These are phyloP conservation scores for Taurulus bubalis DNA, from an alignment of 2,113 vertebrate species.

Conservation along the genomic window DNA sequence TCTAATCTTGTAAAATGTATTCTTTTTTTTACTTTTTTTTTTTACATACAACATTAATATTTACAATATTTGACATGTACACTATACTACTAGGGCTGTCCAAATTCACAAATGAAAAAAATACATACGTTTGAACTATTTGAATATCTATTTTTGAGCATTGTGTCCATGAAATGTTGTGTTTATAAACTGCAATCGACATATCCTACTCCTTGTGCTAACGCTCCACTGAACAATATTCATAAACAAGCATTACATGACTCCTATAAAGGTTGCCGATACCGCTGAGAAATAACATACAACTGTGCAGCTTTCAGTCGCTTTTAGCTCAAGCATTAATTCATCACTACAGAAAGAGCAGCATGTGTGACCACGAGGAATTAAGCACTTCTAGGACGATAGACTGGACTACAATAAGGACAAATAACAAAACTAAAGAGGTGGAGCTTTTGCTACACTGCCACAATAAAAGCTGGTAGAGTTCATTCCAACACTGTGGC, in stretches of 20 bases:
- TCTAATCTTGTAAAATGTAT: too few relatives aligned
- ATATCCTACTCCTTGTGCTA: too few relatives aligned
- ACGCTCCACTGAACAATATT: background rate
- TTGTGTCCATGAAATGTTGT: too few relatives aligned
- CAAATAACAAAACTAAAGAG: background rate
- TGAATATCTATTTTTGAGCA: too few relatives aligned
- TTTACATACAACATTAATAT: too few relatives aligned
- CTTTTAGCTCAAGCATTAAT: background rate
- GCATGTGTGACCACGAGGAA: background rate
- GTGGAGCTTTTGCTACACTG: background rate
- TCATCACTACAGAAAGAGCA: background rate
- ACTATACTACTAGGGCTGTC: too few relatives aligned
- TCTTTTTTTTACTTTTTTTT: too few relatives aligned
- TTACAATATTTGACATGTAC: too few relatives aligned
- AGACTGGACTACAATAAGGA: background rate
- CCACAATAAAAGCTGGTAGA: background rate
- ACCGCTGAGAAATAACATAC: background rate
- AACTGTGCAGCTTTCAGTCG: background rate
- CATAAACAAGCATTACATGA: background rate
- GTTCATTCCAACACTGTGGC: constrained; percentile 6
- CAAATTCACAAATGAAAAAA: too few relatives aligned
- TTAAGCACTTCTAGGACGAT: background rate
- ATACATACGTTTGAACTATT: too few relatives aligned
- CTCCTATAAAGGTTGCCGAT: background rate
- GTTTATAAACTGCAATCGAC: too few relatives aligned